Base-by-base conservation (phyloP, 2,797 vertebrate species). In the Acipenser transmontanus region DNA sequence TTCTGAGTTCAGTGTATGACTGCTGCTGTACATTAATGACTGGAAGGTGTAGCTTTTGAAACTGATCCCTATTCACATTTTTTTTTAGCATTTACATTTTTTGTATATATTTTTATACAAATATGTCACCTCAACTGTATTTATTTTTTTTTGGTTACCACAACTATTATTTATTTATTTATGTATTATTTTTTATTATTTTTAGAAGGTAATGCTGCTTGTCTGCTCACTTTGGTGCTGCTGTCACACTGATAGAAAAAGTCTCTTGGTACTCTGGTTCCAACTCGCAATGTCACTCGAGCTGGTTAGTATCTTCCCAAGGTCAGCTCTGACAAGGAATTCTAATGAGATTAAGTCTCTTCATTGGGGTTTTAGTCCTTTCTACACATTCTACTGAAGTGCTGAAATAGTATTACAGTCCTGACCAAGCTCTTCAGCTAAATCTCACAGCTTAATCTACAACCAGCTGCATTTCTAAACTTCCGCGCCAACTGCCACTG, bases 271-370 rank as follows among this genome's bases (percentile, higher is more conserved):
- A 0, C 47, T 62, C 54, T 78, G 72, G 69, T 68, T 63, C 69
- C 69, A 54, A 63, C 52, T 52, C 13, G 54, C 68, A 72, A 60
- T 75, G 78, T 82, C 80, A 84, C 76, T 84, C 82, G 72, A 79
- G 67, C 72, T 74, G 80, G 76, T 73, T 87, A 85, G 80, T 80
- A 85, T 82, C 70, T 77, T 71, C 78, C 81, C 85, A 82, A 86
- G 83, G 81, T 87, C 87, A 87, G 75, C 76, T 77, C 84, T 83
- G 86, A 88, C 81, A 76, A 77, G 79, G 81, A 83, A 85, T 85
- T 87, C 82, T 87, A 91, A 89, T 87, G 82, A 91, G 87, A 89
- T 91, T 86, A 92, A 86, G 84, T 83, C 79, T 87, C 82, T 81
- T 84, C 82, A 80, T 77, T 65, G 60, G 52, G 77, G 87, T 77